phyloP scores from a whole-genome alignment of 2,888 invertebrate genomes.

The Megaustenia siamemsis region DNA sequence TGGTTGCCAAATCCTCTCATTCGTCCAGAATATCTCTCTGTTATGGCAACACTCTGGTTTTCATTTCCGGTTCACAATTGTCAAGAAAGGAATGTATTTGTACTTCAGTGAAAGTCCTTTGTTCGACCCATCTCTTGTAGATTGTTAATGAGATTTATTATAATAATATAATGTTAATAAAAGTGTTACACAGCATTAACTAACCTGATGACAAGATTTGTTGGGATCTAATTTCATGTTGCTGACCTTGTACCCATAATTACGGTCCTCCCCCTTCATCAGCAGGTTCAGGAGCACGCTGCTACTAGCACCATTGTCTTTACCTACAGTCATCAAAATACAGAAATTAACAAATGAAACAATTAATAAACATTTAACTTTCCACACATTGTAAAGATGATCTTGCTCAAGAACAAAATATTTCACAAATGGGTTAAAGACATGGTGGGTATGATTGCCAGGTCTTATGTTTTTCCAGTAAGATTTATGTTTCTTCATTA shows the following conservation, averaged over 20 bases:
- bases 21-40: too few species aligned
- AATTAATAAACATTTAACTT: background rate
- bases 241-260: constrained; percentile 89
- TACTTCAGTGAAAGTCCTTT: too few species aligned
- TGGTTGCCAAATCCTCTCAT: too few species aligned
- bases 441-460: background rate
- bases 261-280: constrained; percentile 96
- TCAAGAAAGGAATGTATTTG: too few species aligned
- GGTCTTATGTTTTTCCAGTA: too few species aligned
- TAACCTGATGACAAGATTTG: constrained; percentile 13
- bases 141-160: too few species aligned
- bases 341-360: background rate
- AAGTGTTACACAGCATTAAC: background rate
- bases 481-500: too few species aligned
- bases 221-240: constrained; percentile 25
- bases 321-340: background rate
- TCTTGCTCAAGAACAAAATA: background rate
- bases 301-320: constrained; percentile 35
- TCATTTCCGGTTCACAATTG: too few species aligned
- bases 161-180: too few species aligned
- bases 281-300: constrained; percentile 95
- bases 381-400: background rate
- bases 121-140: too few species aligned
- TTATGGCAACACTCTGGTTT: too few species aligned
- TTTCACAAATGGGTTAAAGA: background rate